Percentiles rank a stretch among this genome's conserved stretches.
Conservation (phyloP, 2,888 invertebrate genomes). For the Gonocerus acuteangulatus region DNA sequence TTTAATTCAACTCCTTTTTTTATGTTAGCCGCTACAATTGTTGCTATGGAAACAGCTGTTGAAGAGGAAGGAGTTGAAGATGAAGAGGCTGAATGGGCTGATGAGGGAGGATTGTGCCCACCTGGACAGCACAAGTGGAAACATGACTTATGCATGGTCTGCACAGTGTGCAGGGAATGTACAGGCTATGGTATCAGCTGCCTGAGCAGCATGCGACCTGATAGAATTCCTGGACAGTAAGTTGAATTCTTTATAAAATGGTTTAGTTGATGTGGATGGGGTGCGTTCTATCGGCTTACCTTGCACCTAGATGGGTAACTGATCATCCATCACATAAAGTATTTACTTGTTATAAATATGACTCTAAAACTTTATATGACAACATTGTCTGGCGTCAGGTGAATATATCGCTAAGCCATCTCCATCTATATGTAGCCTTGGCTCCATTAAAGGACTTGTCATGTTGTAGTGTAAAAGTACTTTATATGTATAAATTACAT, state of each 20-base stretch:
- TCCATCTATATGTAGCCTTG: no score
- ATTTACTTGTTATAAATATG: no score
- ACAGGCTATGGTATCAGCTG: constrained; percentile 86
- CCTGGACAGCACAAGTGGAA: constrained; percentile 70
- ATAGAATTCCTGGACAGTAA: constrained; percentile 79
- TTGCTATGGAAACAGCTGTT: constrained; percentile 53
- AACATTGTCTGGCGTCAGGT: no score
- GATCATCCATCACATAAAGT: no score
- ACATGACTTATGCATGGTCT: constrained; percentile 77
- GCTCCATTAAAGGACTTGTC: no score
- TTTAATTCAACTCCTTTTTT: neutral
- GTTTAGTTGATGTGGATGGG: no score
- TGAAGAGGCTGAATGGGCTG: constrained; percentile 49
- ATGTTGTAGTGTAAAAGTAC: no score
- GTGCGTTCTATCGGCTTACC: no score
- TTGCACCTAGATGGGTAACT: no score
- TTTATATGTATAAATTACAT: no score
- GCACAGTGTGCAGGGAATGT: constrained; percentile 84
- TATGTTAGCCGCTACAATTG: constrained; percentile 29
- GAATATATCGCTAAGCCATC: no score
- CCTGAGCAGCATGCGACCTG: constrained; percentile 64
- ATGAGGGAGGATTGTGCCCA: constrained; percentile 55
- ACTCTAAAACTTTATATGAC: no score
- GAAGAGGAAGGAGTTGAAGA: constrained; percentile 51
- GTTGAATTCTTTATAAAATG: constrained; percentile 43